Evolutionary conservation across 2,888 invertebrate species (phyloP).

Genomic region (Cephus pulcher): DNA sequence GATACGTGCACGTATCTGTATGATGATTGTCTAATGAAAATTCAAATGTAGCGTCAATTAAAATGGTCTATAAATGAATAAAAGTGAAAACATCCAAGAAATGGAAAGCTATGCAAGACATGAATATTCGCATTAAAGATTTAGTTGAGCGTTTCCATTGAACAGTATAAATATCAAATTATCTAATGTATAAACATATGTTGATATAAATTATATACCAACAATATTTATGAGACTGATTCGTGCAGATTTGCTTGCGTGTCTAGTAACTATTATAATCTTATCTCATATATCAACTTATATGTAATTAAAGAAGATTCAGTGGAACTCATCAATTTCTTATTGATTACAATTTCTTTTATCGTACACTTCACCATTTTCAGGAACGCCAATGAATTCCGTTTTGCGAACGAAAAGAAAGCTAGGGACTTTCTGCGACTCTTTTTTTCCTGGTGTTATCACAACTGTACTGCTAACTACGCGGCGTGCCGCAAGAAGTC

Average conservation of each 20-base stretch:
- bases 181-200: background rate
- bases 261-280: background rate
- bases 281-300: background rate
- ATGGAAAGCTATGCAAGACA: slow-evolving; percentile 24
- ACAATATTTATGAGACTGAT: background rate
- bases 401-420: background rate
- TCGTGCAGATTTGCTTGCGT: background rate
- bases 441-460: background rate
- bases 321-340: background rate
- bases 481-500: background rate
- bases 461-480: background rate
- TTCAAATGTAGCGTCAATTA: background rate
- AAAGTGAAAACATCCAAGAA: slow-evolving; percentile 34
- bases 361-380: background rate
- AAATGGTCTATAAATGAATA: slow-evolving; percentile 22
- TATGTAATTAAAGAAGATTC: background rate
- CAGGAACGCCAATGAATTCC: background rate
- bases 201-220: background rate
- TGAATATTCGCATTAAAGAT: background rate
- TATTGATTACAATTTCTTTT: background rate
- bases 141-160: background rate
- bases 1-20: background rate
- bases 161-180: background rate
- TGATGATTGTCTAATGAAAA: background rate
- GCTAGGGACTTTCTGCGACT: background rate